Percentiles rank a stretch among this genome's conserved stretches.
These are phyloP conservation scores for Condylura cristata DNA, from an alignment of 2,113 vertebrate species.

Conservation along the genomic window DNA sequence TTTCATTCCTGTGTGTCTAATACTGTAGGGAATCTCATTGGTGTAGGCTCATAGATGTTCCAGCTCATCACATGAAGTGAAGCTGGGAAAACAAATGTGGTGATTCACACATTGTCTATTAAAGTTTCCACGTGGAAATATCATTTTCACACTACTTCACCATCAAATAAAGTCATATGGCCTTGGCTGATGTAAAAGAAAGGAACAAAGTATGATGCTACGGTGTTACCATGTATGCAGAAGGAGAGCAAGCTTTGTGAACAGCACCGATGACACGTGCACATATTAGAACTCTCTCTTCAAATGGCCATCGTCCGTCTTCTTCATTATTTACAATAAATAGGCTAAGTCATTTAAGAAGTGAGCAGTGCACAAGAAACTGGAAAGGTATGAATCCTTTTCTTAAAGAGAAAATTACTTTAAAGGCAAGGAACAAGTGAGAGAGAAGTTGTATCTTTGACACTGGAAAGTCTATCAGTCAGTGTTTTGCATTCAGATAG, in stretches of 20 bases:
- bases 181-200: neutral
- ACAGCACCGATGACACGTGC: neutral
- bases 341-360: neutral
- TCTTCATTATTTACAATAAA: neutral
- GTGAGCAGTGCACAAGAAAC: neutral
- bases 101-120: neutral
- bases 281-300: neutral
- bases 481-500: neutral
- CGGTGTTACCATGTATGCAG: neutral
- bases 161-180: neutral
- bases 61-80: neutral
- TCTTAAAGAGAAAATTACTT: constrained; percentile 18
- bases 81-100: neutral
- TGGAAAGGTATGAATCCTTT: constrained; percentile 16
- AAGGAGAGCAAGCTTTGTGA: neutral
- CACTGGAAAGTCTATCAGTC: constrained; percentile 16
- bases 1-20: constrained; percentile 11
- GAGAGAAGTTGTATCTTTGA: constrained; percentile 22
- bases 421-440: constrained; percentile 2
- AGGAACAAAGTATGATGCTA: neutral
- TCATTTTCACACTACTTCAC: neutral
- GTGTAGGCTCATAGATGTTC: neutral
- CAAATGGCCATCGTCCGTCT: neutral
- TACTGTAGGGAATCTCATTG: neutral
- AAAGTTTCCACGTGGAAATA: neutral